Evolutionary conservation across 2,113 vertebrate species (phyloP).

Genomic region (Fulica atra): DNA sequence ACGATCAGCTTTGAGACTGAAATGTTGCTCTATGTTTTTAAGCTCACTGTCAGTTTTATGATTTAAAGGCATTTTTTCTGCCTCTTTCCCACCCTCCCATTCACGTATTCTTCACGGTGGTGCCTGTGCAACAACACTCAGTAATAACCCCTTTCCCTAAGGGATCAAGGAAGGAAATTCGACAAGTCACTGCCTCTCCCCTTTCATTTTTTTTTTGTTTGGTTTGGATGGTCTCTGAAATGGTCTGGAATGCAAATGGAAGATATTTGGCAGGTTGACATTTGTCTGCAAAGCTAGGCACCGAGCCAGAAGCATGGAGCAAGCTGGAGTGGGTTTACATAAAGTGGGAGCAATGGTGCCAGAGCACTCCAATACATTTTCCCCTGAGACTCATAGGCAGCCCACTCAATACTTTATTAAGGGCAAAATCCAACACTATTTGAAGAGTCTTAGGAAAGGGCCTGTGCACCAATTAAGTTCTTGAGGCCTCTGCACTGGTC

Average conservation of each 20-base stretch:
- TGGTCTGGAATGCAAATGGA: conserved; percentile 69
- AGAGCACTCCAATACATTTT: conserved; percentile 56
- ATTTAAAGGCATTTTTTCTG: conserved; percentile 56
- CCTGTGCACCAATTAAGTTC: conserved; percentile 28
- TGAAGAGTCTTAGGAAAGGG: conserved; percentile 43
- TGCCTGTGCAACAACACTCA: conserved; percentile 42
- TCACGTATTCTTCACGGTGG: conserved; percentile 39
- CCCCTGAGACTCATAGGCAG: conserved; percentile 40
- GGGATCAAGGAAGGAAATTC: conserved; percentile 70
- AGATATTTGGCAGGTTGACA: conserved; percentile 75
- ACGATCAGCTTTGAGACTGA: background rate
- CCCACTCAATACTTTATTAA: conserved; percentile 60
- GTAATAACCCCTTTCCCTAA: conserved; percentile 67
- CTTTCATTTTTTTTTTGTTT: background rate
- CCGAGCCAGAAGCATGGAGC: conserved; percentile 59
- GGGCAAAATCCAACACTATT: conserved; percentile 56
- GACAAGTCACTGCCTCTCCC: conserved; percentile 66
- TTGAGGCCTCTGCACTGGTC: conserved; percentile 2
- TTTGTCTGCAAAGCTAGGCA: conserved; percentile 71
- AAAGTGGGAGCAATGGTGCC: conserved; percentile 48
- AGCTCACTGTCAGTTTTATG: conserved; percentile 51
- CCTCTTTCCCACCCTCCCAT: conserved; percentile 29
- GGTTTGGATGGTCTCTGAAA: conserved; percentile 68
- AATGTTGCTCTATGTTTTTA: conserved; percentile 41
- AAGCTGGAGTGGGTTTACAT: conserved; percentile 63